These are phyloP conservation scores for Tenebrosternarchus preto DNA, from an alignment of 2,113 vertebrate species.

Conservation along the genomic window DNA sequence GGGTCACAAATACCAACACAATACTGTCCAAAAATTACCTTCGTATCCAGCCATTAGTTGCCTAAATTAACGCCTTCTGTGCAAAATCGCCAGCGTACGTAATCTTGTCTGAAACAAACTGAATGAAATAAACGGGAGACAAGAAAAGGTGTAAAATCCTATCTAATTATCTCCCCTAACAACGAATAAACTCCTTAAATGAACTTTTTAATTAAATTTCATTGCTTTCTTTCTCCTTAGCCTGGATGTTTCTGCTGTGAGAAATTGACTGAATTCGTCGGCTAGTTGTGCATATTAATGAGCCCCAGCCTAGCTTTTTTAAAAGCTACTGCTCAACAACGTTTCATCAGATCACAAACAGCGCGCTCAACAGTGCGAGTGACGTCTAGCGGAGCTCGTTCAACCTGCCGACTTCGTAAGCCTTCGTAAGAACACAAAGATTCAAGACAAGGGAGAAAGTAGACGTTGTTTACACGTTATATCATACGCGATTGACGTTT, in stretches of 20 bases:
- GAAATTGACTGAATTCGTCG: constrained; percentile 77
- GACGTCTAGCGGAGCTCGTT: constrained; percentile 15
- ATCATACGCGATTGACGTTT: not conserved
- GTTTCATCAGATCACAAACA: constrained; percentile 21
- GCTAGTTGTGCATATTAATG: constrained; percentile 94
- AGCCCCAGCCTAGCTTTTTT: constrained; percentile 84
- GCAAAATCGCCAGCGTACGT: constrained; percentile 24
- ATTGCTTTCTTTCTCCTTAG: not conserved
- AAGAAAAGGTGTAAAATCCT: constrained; percentile 44
- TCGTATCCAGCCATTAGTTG: not conserved
- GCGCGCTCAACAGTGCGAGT: constrained; percentile 14
- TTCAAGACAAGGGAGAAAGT: not conserved
- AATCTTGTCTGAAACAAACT: constrained; percentile 12
- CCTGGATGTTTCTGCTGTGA: not conserved
- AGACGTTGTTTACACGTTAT: not conserved
- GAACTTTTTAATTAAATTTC: constrained; percentile 36
- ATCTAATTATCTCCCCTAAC: constrained; percentile 48
- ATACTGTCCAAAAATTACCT: not conserved
- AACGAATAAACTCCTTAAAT: constrained; percentile 19
- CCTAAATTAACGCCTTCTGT: not conserved
- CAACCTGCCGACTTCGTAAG: constrained; percentile 27
- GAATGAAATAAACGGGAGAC: constrained; percentile 29
- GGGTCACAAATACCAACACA: not conserved
- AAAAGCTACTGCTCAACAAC: constrained; percentile 71
- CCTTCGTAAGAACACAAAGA: constrained; percentile 6